phyloP scores from a whole-genome alignment of 2,113 vertebrate genomes.

The Maccullochella peelii region DNA sequence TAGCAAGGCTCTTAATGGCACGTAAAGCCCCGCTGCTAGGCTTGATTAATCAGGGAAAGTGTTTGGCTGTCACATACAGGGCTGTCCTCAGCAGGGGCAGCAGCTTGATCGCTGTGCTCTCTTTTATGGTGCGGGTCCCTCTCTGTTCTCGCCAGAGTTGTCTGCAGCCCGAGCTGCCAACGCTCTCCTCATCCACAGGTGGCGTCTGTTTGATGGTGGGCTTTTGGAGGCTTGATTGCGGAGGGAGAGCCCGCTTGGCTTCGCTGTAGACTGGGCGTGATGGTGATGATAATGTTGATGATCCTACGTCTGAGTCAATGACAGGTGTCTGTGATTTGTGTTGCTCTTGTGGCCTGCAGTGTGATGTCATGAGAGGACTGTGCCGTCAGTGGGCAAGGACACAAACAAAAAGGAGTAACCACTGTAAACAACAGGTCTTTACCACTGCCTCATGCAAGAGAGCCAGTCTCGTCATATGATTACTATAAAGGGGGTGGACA shows the following conservation, averaged over 20 bases:
- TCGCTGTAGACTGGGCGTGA: background rate
- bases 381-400: background rate
- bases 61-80: conserved; percentile 75
- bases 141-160: conserved; percentile 44
- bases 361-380: background rate
- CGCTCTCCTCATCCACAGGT: conserved; percentile 46
- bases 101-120: conserved; percentile 50
- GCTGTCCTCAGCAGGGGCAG: conserved; percentile 70
- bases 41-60: conserved; percentile 83
- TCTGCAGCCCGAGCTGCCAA: conserved; percentile 35
- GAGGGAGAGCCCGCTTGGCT: background rate
- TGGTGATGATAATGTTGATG: conserved; percentile 26
- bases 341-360: conserved; percentile 1
- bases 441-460: background rate
- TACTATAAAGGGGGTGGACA: background rate
- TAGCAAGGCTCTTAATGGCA: conserved; percentile 77
- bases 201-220: conserved; percentile 24
- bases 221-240: conserved; percentile 36
- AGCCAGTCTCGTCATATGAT: background rate
- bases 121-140: conserved; percentile 58
- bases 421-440: background rate
- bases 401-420: conserved; percentile 2
- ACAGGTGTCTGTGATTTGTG: conserved; percentile 39
- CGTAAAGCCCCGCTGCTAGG: conserved; percentile 76
- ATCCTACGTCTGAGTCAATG: conserved; percentile 26